Conservation (phyloP, 2,888 invertebrate species). For the Drosophila birchii region DNA sequence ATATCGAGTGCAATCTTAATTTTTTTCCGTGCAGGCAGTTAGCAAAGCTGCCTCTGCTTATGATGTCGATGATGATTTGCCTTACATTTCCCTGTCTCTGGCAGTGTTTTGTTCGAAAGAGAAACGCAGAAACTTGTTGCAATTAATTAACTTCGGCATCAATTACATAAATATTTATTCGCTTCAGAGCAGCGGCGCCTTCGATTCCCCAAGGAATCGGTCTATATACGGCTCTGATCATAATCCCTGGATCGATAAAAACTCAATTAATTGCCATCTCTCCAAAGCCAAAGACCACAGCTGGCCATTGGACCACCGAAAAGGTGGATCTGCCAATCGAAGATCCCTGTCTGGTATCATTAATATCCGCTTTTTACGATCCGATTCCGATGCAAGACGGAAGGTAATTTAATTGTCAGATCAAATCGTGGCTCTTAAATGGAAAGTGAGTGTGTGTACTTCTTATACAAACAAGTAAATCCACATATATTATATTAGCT, state of each 20-base stretch:
- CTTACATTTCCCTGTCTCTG: constrained; percentile 39
- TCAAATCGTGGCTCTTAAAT: constrained; percentile 2
- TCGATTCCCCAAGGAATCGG: constrained; percentile 23
- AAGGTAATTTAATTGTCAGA: constrained; percentile 18
- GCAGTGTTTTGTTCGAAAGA: constrained; percentile 59
- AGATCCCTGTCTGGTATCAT: background rate
- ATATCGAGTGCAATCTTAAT: background rate
- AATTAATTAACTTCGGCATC: constrained; percentile 77
- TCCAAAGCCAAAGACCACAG: background rate
- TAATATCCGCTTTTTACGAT: constrained; percentile 19
- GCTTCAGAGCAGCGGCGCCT: constrained; percentile 20
- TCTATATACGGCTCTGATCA: constrained; percentile 29
- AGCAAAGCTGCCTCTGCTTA: constrained; percentile 69
- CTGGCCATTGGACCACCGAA: constrained; percentile 42
- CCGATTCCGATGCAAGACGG: background rate
- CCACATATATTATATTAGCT: background rate
- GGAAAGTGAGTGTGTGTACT: constrained; percentile 1
- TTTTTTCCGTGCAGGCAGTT: constrained; percentile 50
- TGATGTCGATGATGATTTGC: constrained; percentile 49
- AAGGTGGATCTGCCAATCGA: background rate
- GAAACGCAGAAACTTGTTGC: constrained; percentile 65
- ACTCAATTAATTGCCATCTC: constrained; percentile 65
- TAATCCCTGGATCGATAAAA: constrained; percentile 71
- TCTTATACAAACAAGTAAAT: background rate
- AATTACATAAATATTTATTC: constrained; percentile 69